Evolutionary conservation across 2,888 invertebrate genomes (phyloP), one percentile per base, ranked within the genome.

Genomic region (Lycaena phlaeas): DNA sequence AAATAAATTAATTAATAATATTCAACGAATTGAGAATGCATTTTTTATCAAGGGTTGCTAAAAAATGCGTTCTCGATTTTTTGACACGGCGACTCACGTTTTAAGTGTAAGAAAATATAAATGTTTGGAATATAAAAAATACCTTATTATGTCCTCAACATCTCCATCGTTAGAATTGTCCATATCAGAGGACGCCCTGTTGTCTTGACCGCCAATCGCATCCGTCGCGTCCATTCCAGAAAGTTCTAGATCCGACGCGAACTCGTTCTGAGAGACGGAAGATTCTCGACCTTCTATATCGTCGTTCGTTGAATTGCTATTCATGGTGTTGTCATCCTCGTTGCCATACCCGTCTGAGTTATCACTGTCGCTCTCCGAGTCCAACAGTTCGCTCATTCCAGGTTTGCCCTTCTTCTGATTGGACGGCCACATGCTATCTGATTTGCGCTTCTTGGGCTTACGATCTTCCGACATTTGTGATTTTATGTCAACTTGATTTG

Each of bases 141-240:
- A 84, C 84, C 88, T 86, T 57, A 87, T 76, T 38, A 89, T 79
- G 46, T 90, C 90, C 45, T 89, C 89, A 10, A 87, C 86, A 45
- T 88, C 89, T 41, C 87, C 86, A 52, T 87, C 86, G 44, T 87
- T 87, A 1, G 85, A 85, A 45, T 87, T 78, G 49, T 89, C 90
- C 65, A 88, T 87, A 53, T 90, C 90, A 0, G 87, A 87, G 2
- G 69, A 70, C 4, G 64, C 59, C 25, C 79, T 65, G 27, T 71
- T 67, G 40, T 82, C 84, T 2, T 85, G 86, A 4, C 65, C 69
- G 0, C 74, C 76, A 2, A 87, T 51, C 1, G 88, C 77, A 45
- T 90, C 90, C 0, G 86, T 72, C 0, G 88, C 79, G 52, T 90
- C 90, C 56, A 90, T 73, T 5, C 79, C 88, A 0, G 89, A 88